Conservation (phyloP, 2,888 invertebrate genomes). For the Tupiocoris notatus region DNA sequence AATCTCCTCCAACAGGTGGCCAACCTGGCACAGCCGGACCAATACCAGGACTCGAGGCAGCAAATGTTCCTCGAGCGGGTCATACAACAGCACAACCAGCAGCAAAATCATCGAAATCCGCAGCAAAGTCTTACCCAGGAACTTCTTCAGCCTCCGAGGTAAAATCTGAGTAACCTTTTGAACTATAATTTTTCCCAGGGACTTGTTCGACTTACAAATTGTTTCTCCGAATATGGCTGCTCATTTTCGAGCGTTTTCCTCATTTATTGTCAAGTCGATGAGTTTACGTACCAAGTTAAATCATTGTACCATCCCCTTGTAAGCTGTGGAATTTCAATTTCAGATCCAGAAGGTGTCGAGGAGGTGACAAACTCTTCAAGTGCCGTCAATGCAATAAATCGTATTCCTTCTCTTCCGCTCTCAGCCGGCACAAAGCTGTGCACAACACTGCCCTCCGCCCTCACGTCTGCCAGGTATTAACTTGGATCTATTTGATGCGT, state of each 20-base stretch:
- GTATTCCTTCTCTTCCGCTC: slow-evolving; percentile 50
- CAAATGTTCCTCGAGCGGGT: slow-evolving; percentile 11
- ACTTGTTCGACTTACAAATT: background rate
- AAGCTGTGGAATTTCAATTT: background rate
- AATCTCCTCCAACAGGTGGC: slow-evolving; percentile 10
- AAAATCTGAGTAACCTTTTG: slow-evolving; percentile 6
- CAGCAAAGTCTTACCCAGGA: slow-evolving; percentile 19
- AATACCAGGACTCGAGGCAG: slow-evolving; percentile 19
- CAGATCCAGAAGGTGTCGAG: slow-evolving; percentile 48
- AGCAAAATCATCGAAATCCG: background rate
- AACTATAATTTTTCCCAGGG: background rate
- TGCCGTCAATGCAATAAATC: slow-evolving; percentile 49
- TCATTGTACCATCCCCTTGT: too few relatives aligned
- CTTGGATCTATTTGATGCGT: too few relatives aligned
- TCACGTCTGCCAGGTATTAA: slow-evolving; percentile 47
- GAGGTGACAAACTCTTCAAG: slow-evolving; percentile 49
- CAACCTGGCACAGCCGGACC: slow-evolving; percentile 2
- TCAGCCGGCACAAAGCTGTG: slow-evolving; percentile 49
- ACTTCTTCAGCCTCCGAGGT: slow-evolving; percentile 24
- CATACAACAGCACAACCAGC: slow-evolving; percentile 15
- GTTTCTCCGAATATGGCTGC: background rate
- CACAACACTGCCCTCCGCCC: slow-evolving; percentile 49
- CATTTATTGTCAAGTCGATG: background rate
- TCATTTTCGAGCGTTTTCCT: background rate
- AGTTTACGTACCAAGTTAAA: too few relatives aligned